Conservation (phyloP, 2,888 invertebrate species). For the Graphium colonna region DNA sequence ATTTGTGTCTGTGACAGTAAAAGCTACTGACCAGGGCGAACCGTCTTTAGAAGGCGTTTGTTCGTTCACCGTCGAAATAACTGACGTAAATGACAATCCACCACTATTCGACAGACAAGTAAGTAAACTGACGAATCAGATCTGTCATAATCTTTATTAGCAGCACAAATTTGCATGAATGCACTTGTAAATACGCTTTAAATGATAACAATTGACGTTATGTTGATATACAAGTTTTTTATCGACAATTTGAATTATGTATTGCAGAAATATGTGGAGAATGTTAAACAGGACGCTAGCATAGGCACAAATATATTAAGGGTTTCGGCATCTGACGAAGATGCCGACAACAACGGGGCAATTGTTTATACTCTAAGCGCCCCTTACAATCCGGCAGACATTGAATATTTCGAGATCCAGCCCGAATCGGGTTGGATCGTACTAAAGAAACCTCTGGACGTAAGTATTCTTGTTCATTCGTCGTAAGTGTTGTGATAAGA, state of each 20-base stretch:
- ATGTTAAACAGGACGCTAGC: constrained; percentile 97
- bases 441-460: constrained; percentile 95
- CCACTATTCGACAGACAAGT: constrained; percentile 97
- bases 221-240: not conserved
- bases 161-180: constrained; percentile 47
- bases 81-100: constrained; percentile 98
- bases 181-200: constrained; percentile 26
- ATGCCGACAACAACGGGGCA: constrained; percentile 97
- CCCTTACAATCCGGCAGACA: constrained; percentile 91
- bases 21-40: constrained; percentile 99
- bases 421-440: constrained; percentile 98
- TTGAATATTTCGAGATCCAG: constrained; percentile 98
- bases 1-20: constrained; percentile 97
- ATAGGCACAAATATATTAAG: constrained; percentile 96
- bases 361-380: constrained; percentile 95
- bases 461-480: constrained; percentile 83
- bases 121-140: constrained; percentile 59
- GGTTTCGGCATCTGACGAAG: constrained; percentile 97
- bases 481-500: constrained; percentile 53
- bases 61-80: constrained; percentile 98
- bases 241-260: constrained; percentile 43
- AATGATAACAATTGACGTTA: not conserved
- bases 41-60: constrained; percentile 98
- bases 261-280: constrained; percentile 96
- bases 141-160: too few species aligned